phyloP scores from a whole-genome alignment of 2,113 vertebrate genomes.

The Crotalus helleri region DNA sequence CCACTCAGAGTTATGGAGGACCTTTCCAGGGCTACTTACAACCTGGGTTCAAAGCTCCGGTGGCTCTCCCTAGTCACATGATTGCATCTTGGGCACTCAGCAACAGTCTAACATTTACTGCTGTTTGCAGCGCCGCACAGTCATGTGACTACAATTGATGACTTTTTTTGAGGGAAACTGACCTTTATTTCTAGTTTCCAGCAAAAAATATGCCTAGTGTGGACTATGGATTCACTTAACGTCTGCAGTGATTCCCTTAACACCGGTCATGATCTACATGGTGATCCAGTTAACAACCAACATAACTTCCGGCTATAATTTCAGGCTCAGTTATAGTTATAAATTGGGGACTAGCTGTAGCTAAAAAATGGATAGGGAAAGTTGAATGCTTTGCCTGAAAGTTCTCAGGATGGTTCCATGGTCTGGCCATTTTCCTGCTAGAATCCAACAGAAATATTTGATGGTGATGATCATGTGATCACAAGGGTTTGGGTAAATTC shows the following conservation, averaged over 20 bases:
- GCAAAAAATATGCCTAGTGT: background rate
- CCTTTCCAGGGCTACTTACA: background rate
- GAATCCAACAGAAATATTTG: background rate
- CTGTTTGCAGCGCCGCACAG: background rate
- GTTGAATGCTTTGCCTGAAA: background rate
- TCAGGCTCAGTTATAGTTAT: too few relatives aligned
- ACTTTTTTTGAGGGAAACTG: background rate
- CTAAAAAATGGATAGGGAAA: background rate
- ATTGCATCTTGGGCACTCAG: background rate
- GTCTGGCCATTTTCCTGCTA: background rate
- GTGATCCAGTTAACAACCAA: too few relatives aligned
- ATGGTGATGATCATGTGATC: background rate
- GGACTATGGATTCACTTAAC: too few relatives aligned
- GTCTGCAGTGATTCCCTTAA: too few relatives aligned
- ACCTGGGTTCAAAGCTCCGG: background rate
- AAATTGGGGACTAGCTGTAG: background rate
- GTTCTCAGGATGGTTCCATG: background rate
- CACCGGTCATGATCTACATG: too few relatives aligned
- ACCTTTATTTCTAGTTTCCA: background rate
- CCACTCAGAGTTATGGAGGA: too few relatives aligned
- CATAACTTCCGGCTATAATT: too few relatives aligned
- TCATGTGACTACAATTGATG: background rate
- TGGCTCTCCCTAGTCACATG: background rate
- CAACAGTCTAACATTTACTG: background rate
- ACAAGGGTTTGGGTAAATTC: background rate